A percentile compares a stretch with the other conserved stretches of the same genome.
These are phyloP conservation scores for Acanthurus tractus DNA, from an alignment of 2,797 vertebrate species.

Conservation along the genomic window DNA sequence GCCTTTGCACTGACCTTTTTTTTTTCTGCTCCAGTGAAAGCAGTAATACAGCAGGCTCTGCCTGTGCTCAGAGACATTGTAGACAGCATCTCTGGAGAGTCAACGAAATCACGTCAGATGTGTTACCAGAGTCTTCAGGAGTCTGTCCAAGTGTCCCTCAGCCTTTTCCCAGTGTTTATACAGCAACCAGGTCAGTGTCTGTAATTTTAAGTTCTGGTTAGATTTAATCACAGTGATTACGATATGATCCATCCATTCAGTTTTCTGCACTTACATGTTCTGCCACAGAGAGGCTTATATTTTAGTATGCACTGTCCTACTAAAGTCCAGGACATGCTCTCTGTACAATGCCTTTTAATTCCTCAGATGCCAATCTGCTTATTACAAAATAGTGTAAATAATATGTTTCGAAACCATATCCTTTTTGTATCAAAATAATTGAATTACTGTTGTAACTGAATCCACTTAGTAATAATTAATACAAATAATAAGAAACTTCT, in stretches of 20 bases:
- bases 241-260: neutral
- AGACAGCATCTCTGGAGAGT: constrained; percentile 94
- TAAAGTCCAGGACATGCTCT: too few relatives aligned
- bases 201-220: neutral
- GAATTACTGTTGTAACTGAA: neutral
- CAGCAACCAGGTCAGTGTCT: constrained; percentile 93
- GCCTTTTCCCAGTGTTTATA: constrained; percentile 96
- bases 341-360: too few relatives aligned
- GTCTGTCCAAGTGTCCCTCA: constrained; percentile 96
- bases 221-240: neutral
- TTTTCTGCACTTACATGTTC: neutral
- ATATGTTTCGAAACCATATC: neutral
- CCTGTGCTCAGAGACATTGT: constrained; percentile 94
- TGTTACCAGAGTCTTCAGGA: constrained; percentile 98
- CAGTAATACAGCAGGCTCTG: constrained; percentile 93
- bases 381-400: neutral
- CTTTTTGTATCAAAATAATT: neutral
- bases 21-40: constrained; percentile 86
- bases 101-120: constrained; percentile 98
- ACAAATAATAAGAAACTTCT: neutral
- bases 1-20: neutral
- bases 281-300: too few relatives aligned
- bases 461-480: neutral
- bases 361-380: too few relatives aligned
- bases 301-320: neutral